Conservation (phyloP, 2,113 vertebrate genomes). For the Melanostigma gelatinosum region DNA sequence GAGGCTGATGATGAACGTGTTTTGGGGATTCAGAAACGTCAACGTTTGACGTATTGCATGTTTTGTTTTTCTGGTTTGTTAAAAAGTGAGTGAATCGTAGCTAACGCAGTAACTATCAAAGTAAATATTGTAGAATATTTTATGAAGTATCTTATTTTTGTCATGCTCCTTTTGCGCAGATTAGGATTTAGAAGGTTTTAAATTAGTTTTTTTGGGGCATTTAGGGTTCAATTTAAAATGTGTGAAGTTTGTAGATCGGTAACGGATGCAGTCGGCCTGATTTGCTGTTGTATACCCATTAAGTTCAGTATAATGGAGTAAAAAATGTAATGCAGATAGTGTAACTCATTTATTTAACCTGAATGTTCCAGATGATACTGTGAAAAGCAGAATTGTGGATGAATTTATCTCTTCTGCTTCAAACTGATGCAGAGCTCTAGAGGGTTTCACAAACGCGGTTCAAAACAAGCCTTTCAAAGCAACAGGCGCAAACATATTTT, state of each 20-base stretch:
- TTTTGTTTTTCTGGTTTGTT: not conserved
- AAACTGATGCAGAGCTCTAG: not conserved
- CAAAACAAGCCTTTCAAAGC: constrained; percentile 20
- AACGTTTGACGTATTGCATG: no score
- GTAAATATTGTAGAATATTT: not conserved
- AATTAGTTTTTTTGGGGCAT: not conserved
- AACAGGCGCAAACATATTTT: not conserved
- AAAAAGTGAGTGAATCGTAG: no score
- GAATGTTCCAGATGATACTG: not conserved
- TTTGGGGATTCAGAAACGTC: no score
- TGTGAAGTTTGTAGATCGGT: not conserved
- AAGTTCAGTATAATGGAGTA: not conserved
- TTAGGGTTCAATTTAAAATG: not conserved
- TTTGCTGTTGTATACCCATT: not conserved
- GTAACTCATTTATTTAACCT: not conserved
- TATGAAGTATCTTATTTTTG: not conserved
- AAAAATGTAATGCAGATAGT: not conserved
- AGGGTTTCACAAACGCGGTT: not conserved
- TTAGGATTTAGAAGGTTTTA: not conserved
- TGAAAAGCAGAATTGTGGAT: not conserved
- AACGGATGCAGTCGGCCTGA: not conserved
- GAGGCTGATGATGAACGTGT: no score
- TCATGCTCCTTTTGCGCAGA: not conserved
- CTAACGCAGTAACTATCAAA: not conserved
- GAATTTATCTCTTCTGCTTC: not conserved